Base-by-base conservation (phyloP, 2,113 vertebrate species). In the Corythoichthys intestinalis region DNA sequence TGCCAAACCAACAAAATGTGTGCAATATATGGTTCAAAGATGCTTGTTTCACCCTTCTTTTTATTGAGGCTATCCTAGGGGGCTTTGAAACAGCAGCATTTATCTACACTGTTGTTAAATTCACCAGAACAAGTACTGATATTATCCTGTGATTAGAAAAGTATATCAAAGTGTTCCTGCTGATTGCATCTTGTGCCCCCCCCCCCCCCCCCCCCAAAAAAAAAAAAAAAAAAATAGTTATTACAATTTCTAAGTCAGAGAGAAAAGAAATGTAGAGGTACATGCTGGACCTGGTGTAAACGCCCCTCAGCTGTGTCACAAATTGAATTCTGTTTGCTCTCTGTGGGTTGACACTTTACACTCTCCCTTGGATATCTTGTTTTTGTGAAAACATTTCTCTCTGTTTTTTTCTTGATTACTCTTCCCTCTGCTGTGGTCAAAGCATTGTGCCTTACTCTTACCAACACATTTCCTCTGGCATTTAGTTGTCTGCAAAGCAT, bases 331-430 rank as follows among this genome's bases (percentile, higher is more conserved):
- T 6, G 5, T 63, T 63, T 47, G 2, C 44, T 63, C 20, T 46
- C 4, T 44, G 1, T 13, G 44, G 61, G 28, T 65, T 74, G 75
- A 69, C 73, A 72, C 73, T 80, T 78, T 76, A 53, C 62, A 48
- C 67, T 69, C 59, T 65, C 46, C 39, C 13, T 66, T 56, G 46
- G 14, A 41, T 58, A 34, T 58, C 53, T 13, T 49, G 66, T 59
- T 28, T 62, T 66, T 38, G 37, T 60, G 44, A 73, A 59, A 12
- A 47, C 46, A 56, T 67, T 75, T 77, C 28, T 75, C 50, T 77
- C 68, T 58, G 41, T 60, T 71, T 76, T 62, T 59, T 58, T 54
- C 12, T n/a, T 4, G n/a, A 57, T 5, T 37, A 3, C 13, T 10
- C 6, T 37, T 34, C 1, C 34, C 41, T 50, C 46, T 59, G 37